phyloP scores from a whole-genome alignment of 92 coral and sea anemone genomes.

The Phenganax subtilis region DNA sequence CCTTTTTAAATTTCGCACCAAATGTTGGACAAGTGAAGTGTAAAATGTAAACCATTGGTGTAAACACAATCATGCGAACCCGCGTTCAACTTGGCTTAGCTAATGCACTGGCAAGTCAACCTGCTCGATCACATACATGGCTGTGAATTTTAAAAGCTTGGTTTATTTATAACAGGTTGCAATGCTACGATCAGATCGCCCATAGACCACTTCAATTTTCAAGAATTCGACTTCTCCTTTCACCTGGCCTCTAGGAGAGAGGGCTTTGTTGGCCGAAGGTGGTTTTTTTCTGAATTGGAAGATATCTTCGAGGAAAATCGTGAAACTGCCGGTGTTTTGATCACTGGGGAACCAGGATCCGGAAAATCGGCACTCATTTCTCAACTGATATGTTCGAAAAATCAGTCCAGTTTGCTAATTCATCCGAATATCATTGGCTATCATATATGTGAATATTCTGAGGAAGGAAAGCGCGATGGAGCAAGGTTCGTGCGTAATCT shows the following conservation, averaged over 20 bases:
- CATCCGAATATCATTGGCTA: constrained; percentile 46
- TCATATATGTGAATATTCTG: constrained; percentile 19
- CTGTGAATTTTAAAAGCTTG: too few species aligned
- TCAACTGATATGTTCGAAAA: constrained; percentile 64
- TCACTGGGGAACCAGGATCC: constrained; percentile 64
- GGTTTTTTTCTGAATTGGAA: constrained; percentile 54
- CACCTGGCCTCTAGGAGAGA: constrained; percentile 1
- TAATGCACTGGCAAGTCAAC: too few species aligned
- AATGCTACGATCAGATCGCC: constrained; percentile 10
- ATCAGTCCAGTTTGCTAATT: constrained; percentile 47
- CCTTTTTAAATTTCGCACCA: too few species aligned
- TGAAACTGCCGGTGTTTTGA: constrained; percentile 39
- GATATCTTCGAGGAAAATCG: not conserved
- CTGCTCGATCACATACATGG: too few species aligned
- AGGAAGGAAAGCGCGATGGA: constrained; percentile 8
- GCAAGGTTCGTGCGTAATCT: constrained; percentile 43
- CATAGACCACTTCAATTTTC: not conserved
- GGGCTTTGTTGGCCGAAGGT: constrained; percentile 16
- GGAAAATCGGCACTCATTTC: constrained; percentile 75
- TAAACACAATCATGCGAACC: too few species aligned
- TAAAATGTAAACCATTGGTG: too few species aligned
- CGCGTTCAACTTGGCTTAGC: too few species aligned
- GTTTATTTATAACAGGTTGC: too few species aligned
- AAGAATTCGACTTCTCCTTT: constrained; percentile 6
- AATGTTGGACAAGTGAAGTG: too few species aligned